phyloP scores from a whole-genome alignment of 1,140 invertebrate species.

The Drosophila suzukii region DNA sequence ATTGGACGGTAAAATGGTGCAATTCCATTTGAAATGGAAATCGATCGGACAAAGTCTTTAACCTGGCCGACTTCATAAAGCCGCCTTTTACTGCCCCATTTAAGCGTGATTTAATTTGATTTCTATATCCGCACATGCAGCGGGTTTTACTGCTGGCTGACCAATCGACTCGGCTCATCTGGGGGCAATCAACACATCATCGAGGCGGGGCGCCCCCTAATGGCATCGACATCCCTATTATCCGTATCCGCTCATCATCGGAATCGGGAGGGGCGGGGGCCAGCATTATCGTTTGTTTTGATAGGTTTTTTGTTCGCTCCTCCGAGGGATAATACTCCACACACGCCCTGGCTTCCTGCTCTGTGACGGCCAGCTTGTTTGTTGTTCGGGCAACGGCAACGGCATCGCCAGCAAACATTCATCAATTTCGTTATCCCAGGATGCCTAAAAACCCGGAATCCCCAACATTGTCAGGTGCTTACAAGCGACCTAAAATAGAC shows the following conservation, averaged over 20 bases:
- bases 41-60: slow-evolving; percentile 2
- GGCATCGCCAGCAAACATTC: slow-evolving; percentile 66
- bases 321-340: slow-evolving; percentile 34
- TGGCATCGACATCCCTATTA: slow-evolving; percentile 70
- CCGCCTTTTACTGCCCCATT: slow-evolving; percentile 34
- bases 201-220: slow-evolving; percentile 40
- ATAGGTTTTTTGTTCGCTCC: slow-evolving; percentile 60
- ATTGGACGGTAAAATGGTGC: slow-evolving; percentile 11
- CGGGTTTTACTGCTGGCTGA: slow-evolving; percentile 71
- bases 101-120: slow-evolving; percentile 74
- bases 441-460: slow-evolving; percentile 3
- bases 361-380: slow-evolving; percentile 23
- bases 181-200: slow-evolving; percentile 71
- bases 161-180: slow-evolving; percentile 62
- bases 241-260: slow-evolving; percentile 67
- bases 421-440: slow-evolving; percentile 67
- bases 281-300: slow-evolving; percentile 80
- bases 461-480: slow-evolving; percentile 67
- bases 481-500: slow-evolving; percentile 66
- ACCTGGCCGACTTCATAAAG: slow-evolving; percentile 24
- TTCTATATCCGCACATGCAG: slow-evolving; percentile 42
- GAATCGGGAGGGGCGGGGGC: slow-evolving; percentile 3
- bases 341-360: slow-evolving; percentile 35
- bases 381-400: slow-evolving; percentile 51
- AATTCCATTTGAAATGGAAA: slow-evolving; percentile 5